These are phyloP conservation scores for Clarias magur DNA, from an alignment of 2,113 vertebrate genomes.

Conservation along the genomic window DNA sequence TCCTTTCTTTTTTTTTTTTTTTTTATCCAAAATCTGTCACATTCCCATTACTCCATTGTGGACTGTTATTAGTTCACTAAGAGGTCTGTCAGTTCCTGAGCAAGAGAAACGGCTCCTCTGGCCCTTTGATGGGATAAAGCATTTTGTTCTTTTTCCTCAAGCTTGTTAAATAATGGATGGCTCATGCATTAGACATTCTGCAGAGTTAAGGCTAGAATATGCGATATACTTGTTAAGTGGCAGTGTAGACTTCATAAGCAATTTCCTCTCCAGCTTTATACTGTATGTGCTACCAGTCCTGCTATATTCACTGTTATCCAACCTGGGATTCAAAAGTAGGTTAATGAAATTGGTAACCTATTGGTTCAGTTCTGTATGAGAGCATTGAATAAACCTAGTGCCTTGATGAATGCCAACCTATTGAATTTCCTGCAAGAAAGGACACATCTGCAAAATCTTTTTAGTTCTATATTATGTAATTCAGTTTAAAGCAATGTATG, in stretches of 20 bases:
- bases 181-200: slow-evolving; percentile 59
- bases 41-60: slow-evolving; percentile 49
- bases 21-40: slow-evolving; percentile 51
- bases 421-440: neutral
- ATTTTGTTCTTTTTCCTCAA: slow-evolving; percentile 63
- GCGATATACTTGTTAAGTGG: slow-evolving; percentile 24
- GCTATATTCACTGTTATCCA: slow-evolving; percentile 12
- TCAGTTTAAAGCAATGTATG: neutral
- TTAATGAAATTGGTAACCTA: slow-evolving; percentile 17
- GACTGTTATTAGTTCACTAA: slow-evolving; percentile 53
- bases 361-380: neutral
- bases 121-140: slow-evolving; percentile 60
- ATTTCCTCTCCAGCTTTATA: neutral
- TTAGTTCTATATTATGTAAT: slow-evolving; percentile 23
- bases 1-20: neutral
- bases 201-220: slow-evolving; percentile 55
- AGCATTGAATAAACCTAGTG: slow-evolving; percentile 60
- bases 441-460: slow-evolving; percentile 12
- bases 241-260: slow-evolving; percentile 22
- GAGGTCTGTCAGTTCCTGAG: slow-evolving; percentile 53
- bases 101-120: slow-evolving; percentile 51
- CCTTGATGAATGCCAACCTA: slow-evolving; percentile 35
- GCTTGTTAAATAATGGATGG: slow-evolving; percentile 73
- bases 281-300: neutral
- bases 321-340: neutral